Percentiles rank a stretch among this genome's conserved stretches.
phyloP scores from a whole-genome alignment of 2,113 vertebrate species.

The Sinocyclocheilus maitianheensis region DNA sequence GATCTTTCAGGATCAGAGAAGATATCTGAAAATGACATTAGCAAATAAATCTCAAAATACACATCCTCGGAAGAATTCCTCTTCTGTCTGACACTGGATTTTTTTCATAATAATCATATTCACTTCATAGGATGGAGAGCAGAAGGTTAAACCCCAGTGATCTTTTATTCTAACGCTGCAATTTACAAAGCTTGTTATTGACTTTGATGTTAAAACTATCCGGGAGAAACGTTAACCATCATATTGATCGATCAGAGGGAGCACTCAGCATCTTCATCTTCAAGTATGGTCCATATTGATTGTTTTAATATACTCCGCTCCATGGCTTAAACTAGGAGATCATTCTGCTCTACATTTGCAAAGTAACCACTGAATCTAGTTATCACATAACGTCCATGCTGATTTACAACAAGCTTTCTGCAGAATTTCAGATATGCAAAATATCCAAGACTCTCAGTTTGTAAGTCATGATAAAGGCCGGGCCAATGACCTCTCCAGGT shows the following conservation, averaged over 20 bases:
- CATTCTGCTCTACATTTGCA: neutral
- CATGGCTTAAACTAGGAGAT: slow-evolving; percentile 8
- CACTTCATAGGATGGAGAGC: neutral
- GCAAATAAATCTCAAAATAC: neutral
- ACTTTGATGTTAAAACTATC: slow-evolving; percentile 42
- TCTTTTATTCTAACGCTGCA: slow-evolving; percentile 26
- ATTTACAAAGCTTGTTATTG: slow-evolving; percentile 38
- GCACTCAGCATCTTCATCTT: slow-evolving; percentile 43
- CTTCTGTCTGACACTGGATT: neutral
- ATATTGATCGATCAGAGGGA: slow-evolving; percentile 31
- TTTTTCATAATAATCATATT: neutral
- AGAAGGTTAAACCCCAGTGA: slow-evolving; percentile 6
- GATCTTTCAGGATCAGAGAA: neutral
- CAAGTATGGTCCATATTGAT: slow-evolving; percentile 27
- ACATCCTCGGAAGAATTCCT: neutral
- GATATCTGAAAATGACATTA: slow-evolving; percentile 6
- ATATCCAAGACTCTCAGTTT: slow-evolving; percentile 22
- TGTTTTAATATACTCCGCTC: slow-evolving; percentile 28
- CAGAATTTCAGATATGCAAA: slow-evolving; percentile 12
- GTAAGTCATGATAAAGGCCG: slow-evolving; percentile 36
- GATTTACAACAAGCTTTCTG: slow-evolving; percentile 15
- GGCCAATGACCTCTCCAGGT: slow-evolving; percentile 24
- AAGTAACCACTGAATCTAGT: slow-evolving; percentile 23
- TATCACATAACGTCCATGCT: slow-evolving; percentile 12
- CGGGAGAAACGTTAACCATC: slow-evolving; percentile 36